A percentile compares a stretch with the other conserved stretches of the same genome.
Evolutionary conservation across 2,888 invertebrate genomes (phyloP).

Genomic region (Entomobrya multifasciata): DNA sequence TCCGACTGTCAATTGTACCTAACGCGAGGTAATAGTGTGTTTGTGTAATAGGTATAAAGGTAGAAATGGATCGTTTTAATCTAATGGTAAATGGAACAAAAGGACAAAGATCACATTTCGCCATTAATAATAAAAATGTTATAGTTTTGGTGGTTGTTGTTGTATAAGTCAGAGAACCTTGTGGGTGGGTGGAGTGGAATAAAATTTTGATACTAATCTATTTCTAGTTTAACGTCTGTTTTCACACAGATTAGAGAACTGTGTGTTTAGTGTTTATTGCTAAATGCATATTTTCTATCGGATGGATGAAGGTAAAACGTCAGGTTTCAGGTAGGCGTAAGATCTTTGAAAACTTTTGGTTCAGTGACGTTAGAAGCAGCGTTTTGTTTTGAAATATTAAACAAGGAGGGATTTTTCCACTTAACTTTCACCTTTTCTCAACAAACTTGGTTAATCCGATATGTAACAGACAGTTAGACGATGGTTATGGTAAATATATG

Average conservation of each 20-base stretch:
- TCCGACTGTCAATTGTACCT: neutral
- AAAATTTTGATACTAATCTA: neutral
- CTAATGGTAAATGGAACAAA: slow-evolving; percentile 20
- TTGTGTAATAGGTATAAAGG: too few species aligned
- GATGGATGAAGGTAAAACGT: too few species aligned
- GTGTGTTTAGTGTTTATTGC: neutral
- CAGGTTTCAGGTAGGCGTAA: too few species aligned
- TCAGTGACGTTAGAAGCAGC: too few species aligned
- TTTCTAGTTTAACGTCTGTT: neutral
- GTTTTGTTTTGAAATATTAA: slow-evolving; percentile 15
- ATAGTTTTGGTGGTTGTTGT: neutral
- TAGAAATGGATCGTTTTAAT: neutral
- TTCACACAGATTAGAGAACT: neutral
- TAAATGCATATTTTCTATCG: neutral
- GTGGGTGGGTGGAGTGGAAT: neutral
- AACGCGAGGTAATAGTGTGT: neutral
- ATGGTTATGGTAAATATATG: too few species aligned
- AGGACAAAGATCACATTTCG: neutral
- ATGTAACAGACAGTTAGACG: slow-evolving; percentile 9
- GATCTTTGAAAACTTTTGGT: too few species aligned
- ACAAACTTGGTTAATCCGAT: slow-evolving; percentile 15
- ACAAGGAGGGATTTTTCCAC: neutral
- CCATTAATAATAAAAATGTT: neutral
- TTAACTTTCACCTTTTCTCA: slow-evolving; percentile 4
- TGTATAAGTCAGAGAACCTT: too few species aligned